These are phyloP conservation scores for Nebria salina DNA, from an alignment of 2,888 invertebrate species.

Conservation along the genomic window DNA sequence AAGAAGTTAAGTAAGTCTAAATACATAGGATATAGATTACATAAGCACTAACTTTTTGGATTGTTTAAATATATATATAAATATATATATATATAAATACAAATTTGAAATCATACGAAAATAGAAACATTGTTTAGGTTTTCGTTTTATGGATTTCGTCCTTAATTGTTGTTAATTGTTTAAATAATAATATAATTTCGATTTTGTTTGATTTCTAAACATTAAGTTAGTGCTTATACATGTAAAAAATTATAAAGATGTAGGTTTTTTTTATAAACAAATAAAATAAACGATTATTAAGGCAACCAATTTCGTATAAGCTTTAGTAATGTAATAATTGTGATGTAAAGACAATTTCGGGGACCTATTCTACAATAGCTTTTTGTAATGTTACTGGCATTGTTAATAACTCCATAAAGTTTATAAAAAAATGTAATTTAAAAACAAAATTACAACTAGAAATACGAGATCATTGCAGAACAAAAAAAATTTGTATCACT, in stretches of 20 bases:
- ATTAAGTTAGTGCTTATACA: slow-evolving; percentile 28
- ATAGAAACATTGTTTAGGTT: no score
- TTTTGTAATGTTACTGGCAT: slow-evolving; percentile 51
- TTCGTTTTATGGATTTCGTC: no score
- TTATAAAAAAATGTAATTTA: slow-evolving; percentile 20
- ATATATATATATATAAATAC: background rate
- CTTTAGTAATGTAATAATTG: slow-evolving; percentile 51
- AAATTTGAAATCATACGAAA: no score
- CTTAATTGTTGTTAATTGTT: no score
- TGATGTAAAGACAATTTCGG: slow-evolving; percentile 58
- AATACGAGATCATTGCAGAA: slow-evolving; percentile 2
- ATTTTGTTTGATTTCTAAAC: background rate
- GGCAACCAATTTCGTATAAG: slow-evolving; percentile 26
- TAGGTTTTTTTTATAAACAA: slow-evolving; percentile 25
- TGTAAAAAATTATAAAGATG: slow-evolving; percentile 22
- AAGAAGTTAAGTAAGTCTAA: slow-evolving; percentile 25
- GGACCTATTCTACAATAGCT: slow-evolving; percentile 56
- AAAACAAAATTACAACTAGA: background rate
- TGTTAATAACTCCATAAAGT: slow-evolving; percentile 32
- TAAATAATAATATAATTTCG: background rate
- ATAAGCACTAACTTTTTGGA: slow-evolving; percentile 52
- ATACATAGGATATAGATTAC: slow-evolving; percentile 45
- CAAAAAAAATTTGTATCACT: slow-evolving; percentile 5
- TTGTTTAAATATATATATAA: slow-evolving; percentile 21
- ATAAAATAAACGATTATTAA: slow-evolving; percentile 27